Evolutionary conservation across 2,888 invertebrate genomes (phyloP), one percentile per base, ranked within the genome.

Genomic region (Serrognathus titanus): DNA sequence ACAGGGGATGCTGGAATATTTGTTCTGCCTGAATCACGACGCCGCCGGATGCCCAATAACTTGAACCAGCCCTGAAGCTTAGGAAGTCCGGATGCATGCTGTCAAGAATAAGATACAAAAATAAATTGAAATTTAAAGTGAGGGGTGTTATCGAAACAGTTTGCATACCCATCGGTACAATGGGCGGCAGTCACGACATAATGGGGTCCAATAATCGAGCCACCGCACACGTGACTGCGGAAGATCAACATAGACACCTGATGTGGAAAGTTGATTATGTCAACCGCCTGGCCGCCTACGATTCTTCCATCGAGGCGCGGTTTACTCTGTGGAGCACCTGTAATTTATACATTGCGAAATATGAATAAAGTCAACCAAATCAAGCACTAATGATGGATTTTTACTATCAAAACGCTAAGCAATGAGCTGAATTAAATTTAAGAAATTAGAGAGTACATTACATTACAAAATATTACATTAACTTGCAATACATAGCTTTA

Each of bases 31-130:
- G 7, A 8, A 56, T 20, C 7, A 47, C 38, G 7, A n/a, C n/a
- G 10, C 62, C 62, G 2, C 62, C 62, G 7, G 48, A 49, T 6
- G 39, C 38, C 35, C 46, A 52, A 20, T 48, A 48, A n/a, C 58
- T 51, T 12, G 62, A 56, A 39, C 61, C 63, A 11, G 57, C 61
- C 40, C 60, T 59, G 43, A 63, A 43, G 39, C 47, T 50, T 7
- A 58, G 31, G 1, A 3, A 11, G 6, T 48, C 40, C 20, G 31
- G 36, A 9, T 39, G 16, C 11, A 10, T 38, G 12, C 50, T 50
- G 16, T 31, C 40, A 9, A 13, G 7, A 38, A n/a, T 16, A 46
- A 10, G 3, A n/a, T 4, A 12, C 7, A 40, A 7, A 40, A 11
- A 9, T 9, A 4, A 40, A 40, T 40, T 11, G 40, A 40, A 40